A percentile compares a stretch with the other conserved stretches of the same genome.
phyloP scores from a whole-genome alignment of 2,888 invertebrate genomes.

The Vesta saturnalis region DNA sequence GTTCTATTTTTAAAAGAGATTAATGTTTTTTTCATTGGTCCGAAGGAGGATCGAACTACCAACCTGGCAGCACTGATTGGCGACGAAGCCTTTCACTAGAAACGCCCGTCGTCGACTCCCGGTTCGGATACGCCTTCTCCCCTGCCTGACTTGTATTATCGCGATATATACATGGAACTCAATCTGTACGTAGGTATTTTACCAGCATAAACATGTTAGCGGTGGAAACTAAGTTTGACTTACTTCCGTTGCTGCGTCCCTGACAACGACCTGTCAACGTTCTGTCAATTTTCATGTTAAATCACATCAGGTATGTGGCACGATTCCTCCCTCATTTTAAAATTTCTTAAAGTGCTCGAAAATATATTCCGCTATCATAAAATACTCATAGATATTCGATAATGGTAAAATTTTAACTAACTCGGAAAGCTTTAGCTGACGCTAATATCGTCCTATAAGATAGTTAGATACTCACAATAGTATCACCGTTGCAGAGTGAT shows the following conservation, averaged over 20 bases:
- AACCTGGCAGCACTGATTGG: slow-evolving; percentile 57
- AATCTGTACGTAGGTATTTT: slow-evolving; percentile 63
- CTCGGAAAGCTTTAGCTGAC: slow-evolving; percentile 18
- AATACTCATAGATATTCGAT: slow-evolving; percentile 10
- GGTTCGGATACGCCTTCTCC: slow-evolving; percentile 52
- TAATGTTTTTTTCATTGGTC: slow-evolving; percentile 65
- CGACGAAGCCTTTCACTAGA: slow-evolving; percentile 52
- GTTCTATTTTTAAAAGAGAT: slow-evolving; percentile 65
- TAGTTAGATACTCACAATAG: slow-evolving; percentile 28
- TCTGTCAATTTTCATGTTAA: not conserved
- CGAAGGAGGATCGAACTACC: slow-evolving; percentile 59
- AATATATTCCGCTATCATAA: not conserved
- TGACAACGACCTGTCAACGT: slow-evolving; percentile 2
- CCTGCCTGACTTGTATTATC: slow-evolving; percentile 59
- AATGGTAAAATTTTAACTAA: slow-evolving; percentile 5
- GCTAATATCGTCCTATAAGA: slow-evolving; percentile 23
- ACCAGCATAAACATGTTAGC: slow-evolving; percentile 62
- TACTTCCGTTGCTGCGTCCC: slow-evolving; percentile 28
- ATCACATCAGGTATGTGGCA: not conserved
- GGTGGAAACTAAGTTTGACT: slow-evolving; percentile 58
- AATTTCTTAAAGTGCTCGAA: not conserved
- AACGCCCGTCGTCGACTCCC: slow-evolving; percentile 58
- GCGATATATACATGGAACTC: slow-evolving; percentile 61
- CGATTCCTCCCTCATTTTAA: not conserved
- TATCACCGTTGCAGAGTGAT: slow-evolving; percentile 29